These are phyloP conservation scores for Scaptomyza reducta DNA, from an alignment of 2,888 invertebrate genomes.

Conservation along the genomic window DNA sequence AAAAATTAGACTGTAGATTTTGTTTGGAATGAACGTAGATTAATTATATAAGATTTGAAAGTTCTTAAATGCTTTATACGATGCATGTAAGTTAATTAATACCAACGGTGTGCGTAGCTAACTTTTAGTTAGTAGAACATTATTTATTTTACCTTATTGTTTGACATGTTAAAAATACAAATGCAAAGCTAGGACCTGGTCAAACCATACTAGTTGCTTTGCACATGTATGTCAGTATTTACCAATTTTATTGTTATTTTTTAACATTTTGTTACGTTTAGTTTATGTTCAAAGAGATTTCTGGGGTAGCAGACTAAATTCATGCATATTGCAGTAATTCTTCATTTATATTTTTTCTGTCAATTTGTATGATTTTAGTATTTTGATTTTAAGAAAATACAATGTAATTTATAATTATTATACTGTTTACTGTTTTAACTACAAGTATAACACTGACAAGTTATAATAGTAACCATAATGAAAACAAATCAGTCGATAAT, in stretches of 20 bases:
- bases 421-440: conserved; percentile 62
- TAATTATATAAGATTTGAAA: conserved; percentile 30
- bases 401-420: conserved; percentile 63
- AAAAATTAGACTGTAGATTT: conserved; percentile 5
- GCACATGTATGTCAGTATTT: conserved; percentile 28
- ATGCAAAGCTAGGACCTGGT: conserved; percentile 36
- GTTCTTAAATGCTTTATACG: conserved; percentile 61
- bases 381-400: conserved; percentile 62
- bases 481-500: conserved; percentile 67
- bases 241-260: conserved; percentile 19
- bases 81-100: conserved; percentile 70
- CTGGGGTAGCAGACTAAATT: conserved; percentile 85
- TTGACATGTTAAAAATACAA: conserved; percentile 38
- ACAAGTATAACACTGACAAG: conserved; percentile 72
- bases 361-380: conserved; percentile 51
- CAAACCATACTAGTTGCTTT: conserved; percentile 29
- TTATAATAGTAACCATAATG: conserved; percentile 67
- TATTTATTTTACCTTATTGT: conserved; percentile 20
- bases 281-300: conserved; percentile 67
- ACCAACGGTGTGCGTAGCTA: conserved; percentile 72
- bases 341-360: conserved; percentile 46
- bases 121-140: conserved; percentile 29
- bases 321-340: conserved; percentile 68
- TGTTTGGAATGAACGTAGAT: conserved; percentile 29
- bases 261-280: conserved; percentile 23